Evolutionary conservation across 2,797 vertebrate genomes (phyloP).

Genomic region (Lithobates sylvaticus): DNA sequence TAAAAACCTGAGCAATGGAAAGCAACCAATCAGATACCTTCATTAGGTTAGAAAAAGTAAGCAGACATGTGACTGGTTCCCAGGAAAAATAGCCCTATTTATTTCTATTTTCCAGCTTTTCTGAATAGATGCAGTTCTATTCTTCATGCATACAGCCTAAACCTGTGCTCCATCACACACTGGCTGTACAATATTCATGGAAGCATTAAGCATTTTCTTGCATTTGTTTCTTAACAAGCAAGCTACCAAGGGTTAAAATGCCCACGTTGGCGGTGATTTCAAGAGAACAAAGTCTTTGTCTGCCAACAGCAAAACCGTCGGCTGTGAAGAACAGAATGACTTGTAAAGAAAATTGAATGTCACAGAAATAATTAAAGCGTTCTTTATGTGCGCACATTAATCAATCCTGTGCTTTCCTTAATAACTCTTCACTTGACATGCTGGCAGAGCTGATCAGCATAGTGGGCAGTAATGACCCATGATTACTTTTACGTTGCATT

Average conservation of each 20-base stretch:
- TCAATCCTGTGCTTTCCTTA: slow-evolving; percentile 73
- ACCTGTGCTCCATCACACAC: no score
- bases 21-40: no score
- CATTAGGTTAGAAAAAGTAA: no score
- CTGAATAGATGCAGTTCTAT: no score
- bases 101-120: no score
- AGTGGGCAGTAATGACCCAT: slow-evolving; percentile 86
- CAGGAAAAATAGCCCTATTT: no score
- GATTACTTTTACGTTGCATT: slow-evolving; percentile 86
- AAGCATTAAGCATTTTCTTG: neutral
- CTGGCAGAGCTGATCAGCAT: slow-evolving; percentile 82
- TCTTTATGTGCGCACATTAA: slow-evolving; percentile 80
- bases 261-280: slow-evolving; percentile 66
- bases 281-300: slow-evolving; percentile 64
- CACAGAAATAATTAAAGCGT: slow-evolving; percentile 79
- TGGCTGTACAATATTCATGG: neutral
- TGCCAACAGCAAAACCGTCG: slow-evolving; percentile 71
- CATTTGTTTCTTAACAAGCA: neutral
- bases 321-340: slow-evolving; percentile 79
- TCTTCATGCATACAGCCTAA: no score
- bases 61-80: no score
- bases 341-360: slow-evolving; percentile 78
- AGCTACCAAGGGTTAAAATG: slow-evolving; percentile 66
- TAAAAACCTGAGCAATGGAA: no score
- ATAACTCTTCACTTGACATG: slow-evolving; percentile 75